phyloP scores from a whole-genome alignment of 2,797 vertebrate species.

The Lutjanus argentimaculatus region DNA sequence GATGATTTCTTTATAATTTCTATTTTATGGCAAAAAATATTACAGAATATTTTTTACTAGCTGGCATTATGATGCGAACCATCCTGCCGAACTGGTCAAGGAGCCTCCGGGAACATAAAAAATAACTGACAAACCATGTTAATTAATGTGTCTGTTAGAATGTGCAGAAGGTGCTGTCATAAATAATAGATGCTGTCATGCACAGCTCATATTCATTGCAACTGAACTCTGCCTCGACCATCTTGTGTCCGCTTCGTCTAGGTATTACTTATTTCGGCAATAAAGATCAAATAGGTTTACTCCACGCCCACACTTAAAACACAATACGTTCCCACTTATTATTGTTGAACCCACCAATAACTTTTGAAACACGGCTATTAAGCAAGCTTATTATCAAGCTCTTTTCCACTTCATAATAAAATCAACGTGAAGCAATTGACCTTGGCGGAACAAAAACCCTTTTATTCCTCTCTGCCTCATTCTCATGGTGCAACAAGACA shows the following conservation, averaged over 20 bases:
- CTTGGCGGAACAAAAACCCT: slow-evolving; percentile 68
- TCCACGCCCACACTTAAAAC: slow-evolving; percentile 29
- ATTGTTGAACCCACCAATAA: slow-evolving; percentile 48
- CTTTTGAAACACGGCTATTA: slow-evolving; percentile 62
- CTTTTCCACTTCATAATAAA: slow-evolving; percentile 69
- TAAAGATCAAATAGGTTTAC: slow-evolving; percentile 48
- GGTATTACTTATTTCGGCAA: slow-evolving; percentile 30
- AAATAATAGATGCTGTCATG: slow-evolving; percentile 64
- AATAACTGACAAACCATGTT: slow-evolving; percentile 57
- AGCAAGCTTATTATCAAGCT: slow-evolving; percentile 57
- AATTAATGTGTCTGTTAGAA: slow-evolving; percentile 62
- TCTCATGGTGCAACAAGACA: slow-evolving; percentile 58
- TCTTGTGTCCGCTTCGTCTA: too few relatives aligned
- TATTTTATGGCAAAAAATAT: too few relatives aligned
- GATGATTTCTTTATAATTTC: too few relatives aligned
- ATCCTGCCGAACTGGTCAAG: slow-evolving; percentile 50
- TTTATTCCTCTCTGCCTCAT: slow-evolving; percentile 57
- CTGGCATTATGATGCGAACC: too few relatives aligned
- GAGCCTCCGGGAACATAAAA: slow-evolving; percentile 47
- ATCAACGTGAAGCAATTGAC: slow-evolving; percentile 72
- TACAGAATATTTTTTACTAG: too few relatives aligned
- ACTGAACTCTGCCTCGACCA: slow-evolving; percentile 5
- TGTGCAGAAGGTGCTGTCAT: slow-evolving; percentile 42
- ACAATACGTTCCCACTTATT: slow-evolving; percentile 35
- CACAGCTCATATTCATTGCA: slow-evolving; percentile 26